phyloP scores from a whole-genome alignment of 2,888 invertebrate species.

The Pammene aurita region DNA sequence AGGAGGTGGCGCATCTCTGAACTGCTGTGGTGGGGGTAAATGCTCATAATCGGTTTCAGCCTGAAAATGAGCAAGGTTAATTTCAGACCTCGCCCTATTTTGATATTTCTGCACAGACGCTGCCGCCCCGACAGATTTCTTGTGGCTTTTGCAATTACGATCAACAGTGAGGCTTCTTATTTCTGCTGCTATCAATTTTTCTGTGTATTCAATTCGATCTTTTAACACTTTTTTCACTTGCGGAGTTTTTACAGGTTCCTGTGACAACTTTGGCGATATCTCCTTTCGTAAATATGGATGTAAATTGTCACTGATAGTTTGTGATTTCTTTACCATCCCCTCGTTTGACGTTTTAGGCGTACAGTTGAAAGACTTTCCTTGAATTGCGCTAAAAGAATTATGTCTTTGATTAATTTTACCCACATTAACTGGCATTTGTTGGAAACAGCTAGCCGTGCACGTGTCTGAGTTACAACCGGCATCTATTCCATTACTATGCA shows the following conservation, averaged over 20 bases:
- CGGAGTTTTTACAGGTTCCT: constrained; percentile 56
- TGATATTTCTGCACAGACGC: constrained; percentile 66
- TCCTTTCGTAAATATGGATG: constrained; percentile 82
- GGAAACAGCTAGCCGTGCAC: constrained; percentile 73
- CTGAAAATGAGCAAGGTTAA: constrained; percentile 81
- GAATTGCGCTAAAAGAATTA: constrained; percentile 77
- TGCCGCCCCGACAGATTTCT: constrained; percentile 59
- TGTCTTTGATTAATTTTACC: constrained; percentile 73
- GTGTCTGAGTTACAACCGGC: constrained; percentile 75
- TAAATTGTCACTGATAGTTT: constrained; percentile 74
- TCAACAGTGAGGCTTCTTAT: constrained; percentile 74
- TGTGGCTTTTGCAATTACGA: constrained; percentile 69
- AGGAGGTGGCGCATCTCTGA: constrained; percentile 90
- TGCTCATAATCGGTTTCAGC: constrained; percentile 87
- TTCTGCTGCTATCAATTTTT: constrained; percentile 78
- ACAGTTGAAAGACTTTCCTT: constrained; percentile 68
- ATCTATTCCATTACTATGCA: constrained; percentile 75
- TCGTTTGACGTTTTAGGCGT: constrained; percentile 63
- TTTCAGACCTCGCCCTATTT: constrained; percentile 84
- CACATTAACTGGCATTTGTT: constrained; percentile 62
- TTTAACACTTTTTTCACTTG: constrained; percentile 68
- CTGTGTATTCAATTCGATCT: constrained; percentile 79
- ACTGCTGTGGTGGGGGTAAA: constrained; percentile 92
- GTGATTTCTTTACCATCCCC: constrained; percentile 74
- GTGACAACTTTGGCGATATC: constrained; percentile 61